Evolutionary conservation across 2,888 invertebrate species (phyloP), one percentile per base, ranked within the genome.

Genomic region (Isoperla grammatica): DNA sequence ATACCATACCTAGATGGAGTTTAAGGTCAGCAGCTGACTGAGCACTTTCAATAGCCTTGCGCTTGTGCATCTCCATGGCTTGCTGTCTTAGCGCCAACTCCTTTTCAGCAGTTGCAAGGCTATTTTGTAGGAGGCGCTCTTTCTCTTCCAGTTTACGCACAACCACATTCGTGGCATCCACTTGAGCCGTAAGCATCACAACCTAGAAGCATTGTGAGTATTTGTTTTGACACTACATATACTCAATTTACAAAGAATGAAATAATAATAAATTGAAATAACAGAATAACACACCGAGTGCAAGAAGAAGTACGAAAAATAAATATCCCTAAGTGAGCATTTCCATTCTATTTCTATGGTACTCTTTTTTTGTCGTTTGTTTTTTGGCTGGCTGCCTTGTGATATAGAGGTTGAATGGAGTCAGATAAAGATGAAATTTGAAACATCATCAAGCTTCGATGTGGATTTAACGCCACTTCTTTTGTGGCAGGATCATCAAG

Each of bases 21-120:
- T 29, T 29, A 4, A 29, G 81, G 76, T 98, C 98, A 0, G 95
- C 95, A 0, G 97, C 95, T 8, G 95, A 94, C 75, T 98, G 98
- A 0, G 97, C 94, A 59, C 91, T 92, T 76, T 98, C 98, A 63
- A 97, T 94, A 0, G 97, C 96, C 76, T 98, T 98, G 23, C 97
- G 81, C 72, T 96, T 97, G 76, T 97, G 95, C 88, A 95, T 90
- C 77, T 98, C 98, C 90, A 95, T 90, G 1, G 96, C 93, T 74
- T 96, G 96, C 71, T 97, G 95, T 1, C 96, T 81, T 61, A 96
- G 76, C 58, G 93, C 81, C 64, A 96, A 78, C 75, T 98, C 97
- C 74, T 97, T 97, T 76, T 98, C 97, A 2, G 93, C 90, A 1
- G 93, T 92, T 0, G 91, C 87, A 54, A 98, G 81, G 46, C 92